These are phyloP conservation scores for Drosophila infuscata DNA, from an alignment of 2,888 invertebrate genomes.

Conservation along the genomic window DNA sequence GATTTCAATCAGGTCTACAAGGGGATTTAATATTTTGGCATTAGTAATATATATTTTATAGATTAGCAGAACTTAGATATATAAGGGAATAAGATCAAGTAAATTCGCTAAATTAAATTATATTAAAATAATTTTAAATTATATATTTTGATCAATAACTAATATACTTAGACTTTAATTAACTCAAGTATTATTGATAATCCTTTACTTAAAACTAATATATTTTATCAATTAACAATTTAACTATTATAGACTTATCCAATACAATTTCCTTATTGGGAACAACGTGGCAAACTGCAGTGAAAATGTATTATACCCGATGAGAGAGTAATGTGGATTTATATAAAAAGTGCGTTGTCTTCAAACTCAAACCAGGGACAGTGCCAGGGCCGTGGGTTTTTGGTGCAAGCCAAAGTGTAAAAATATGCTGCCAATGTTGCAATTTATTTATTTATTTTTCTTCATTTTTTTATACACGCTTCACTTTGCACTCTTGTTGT, in stretches of 20 bases:
- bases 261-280: background rate
- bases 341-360: constrained; percentile 50
- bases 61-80: too few species aligned
- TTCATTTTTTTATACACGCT: constrained; percentile 53
- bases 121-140: background rate
- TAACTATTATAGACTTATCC: background rate
- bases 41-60: background rate
- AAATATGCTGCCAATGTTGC: constrained; percentile 81
- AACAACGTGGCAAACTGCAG: constrained; percentile 57
- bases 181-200: background rate
- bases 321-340: constrained; percentile 23
- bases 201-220: background rate
- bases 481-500: constrained; percentile 23
- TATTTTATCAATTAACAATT: background rate
- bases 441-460: constrained; percentile 80
- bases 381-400: constrained; percentile 72
- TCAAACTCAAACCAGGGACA: constrained; percentile 51
- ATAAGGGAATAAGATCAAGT: too few species aligned
- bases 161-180: too few species aligned
- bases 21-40: background rate
- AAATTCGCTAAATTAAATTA: too few species aligned
- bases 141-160: background rate
- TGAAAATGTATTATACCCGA: constrained; percentile 57
- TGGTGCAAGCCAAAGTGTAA: constrained; percentile 75
- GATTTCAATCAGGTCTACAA: background rate